A percentile compares a stretch with the other conserved stretches of the same genome.
phyloP scores from a whole-genome alignment of 2,888 invertebrate species.

The Scaptomyza caliginosa region DNA sequence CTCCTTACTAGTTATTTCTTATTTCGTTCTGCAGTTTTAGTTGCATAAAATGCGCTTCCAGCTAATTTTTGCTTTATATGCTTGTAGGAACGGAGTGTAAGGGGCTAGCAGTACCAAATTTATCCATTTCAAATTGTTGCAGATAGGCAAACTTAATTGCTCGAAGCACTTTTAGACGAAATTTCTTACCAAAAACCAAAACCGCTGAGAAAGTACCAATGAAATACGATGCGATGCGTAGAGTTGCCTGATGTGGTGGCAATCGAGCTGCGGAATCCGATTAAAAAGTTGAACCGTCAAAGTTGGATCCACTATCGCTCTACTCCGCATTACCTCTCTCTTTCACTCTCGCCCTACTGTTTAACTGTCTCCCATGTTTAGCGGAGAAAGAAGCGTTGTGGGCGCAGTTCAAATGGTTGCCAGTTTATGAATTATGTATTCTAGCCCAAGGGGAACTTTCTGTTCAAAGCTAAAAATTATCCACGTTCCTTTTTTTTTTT shows the following conservation, averaged over 20 bases:
- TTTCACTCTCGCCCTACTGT: not conserved
- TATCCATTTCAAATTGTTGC: constrained; percentile 44
- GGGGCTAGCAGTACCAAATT: constrained; percentile 28
- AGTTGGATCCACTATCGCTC: constrained; percentile 46
- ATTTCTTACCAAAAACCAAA: constrained; percentile 40
- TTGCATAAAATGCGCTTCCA: constrained; percentile 1
- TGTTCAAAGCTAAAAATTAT: constrained; percentile 74
- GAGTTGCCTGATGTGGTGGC: constrained; percentile 50
- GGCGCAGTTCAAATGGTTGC: constrained; percentile 53
- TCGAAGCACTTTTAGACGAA: constrained; percentile 44
- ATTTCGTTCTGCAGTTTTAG: constrained; percentile 16
- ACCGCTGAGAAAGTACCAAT: constrained; percentile 23
- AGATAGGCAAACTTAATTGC: constrained; percentile 50
- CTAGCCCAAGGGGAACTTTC: constrained; percentile 62
- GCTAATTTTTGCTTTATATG: constrained; percentile 10
- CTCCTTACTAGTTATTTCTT: not conserved
- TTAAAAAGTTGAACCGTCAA: constrained; percentile 75
- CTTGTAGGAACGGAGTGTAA: not conserved
- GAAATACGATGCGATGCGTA: constrained; percentile 7
- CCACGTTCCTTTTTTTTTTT: constrained; percentile 15
- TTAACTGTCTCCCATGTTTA: constrained; percentile 9
- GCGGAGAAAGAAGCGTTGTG: constrained; percentile 24
- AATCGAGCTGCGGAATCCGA: constrained; percentile 73
- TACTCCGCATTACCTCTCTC: not conserved
- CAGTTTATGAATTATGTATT: constrained; percentile 77